Evolutionary conservation across 1,140 invertebrate species (phyloP), one percentile per base, ranked within the genome.

Genomic region (Cryptotermes secundus): DNA sequence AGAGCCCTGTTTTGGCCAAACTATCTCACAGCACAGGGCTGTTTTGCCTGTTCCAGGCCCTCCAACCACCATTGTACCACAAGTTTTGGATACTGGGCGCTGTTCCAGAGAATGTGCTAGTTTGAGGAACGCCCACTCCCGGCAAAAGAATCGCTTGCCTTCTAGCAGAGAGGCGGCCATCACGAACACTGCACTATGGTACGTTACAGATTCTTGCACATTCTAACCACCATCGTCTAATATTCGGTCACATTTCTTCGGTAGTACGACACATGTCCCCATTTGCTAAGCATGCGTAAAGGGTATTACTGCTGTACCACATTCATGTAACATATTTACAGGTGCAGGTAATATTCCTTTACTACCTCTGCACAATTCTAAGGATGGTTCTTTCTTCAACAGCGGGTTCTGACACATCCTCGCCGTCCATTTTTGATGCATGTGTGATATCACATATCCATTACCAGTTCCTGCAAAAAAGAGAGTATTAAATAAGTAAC

Each of bases 121-220:
- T 90, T 99, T 99, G 88, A 96, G 95, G 87, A 99, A 97, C 3
- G 96, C 96, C 98, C 97, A 99, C 90, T 99, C 97, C 26, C 98
- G 93, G 87, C 95, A 96, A 89, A 94, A 94, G 88, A 95, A 95
- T 82, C 93, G 92, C 87, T 94, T 94, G 34, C 89, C 89, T 85
- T 90, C 88, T 79, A 89, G 86, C n/a, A 88, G 86, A 65, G 88
- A 88, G 35, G 85, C 85, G 81, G 87, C 87, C 87, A 88, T 88
- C 22, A 31, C 14, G n/a, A 45, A 16, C 38, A 31, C 9, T 38
- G 80, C 22, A 22, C 12, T 24, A 38, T 7, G 34, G 3, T 35
- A 26, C 14, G 35, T 36, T 19, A 38, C 35, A 38, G 24, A 31
- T 26, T 26, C 22, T 35, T 38, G 81, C 19, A 31, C 35, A 36